Evolutionary conservation across 1,140 invertebrate species (phyloP), one percentile per base, ranked within the genome.

Genomic region (Drosophila equinoxialis): DNA sequence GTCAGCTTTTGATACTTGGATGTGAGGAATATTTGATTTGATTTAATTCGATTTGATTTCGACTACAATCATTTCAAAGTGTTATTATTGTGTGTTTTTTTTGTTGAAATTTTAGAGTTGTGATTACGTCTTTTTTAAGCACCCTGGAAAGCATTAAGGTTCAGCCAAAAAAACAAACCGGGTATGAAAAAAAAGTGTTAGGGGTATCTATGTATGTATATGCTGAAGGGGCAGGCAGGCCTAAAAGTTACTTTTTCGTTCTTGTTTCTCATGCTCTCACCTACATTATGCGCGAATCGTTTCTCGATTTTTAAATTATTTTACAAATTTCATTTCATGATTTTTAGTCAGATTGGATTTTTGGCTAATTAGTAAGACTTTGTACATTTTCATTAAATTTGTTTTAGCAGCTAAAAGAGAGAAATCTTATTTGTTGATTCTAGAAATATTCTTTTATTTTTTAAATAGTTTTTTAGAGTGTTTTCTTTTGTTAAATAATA

Each of bases 1-100:
- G 84, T 81, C 72, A 74, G 71, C 70, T 90, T 82, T 81, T 85
- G 81, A 90, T 89, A 89, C 81, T 90, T 90, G 85, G 81, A 83
- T 81, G 42, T 68, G 81, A 81, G 81, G 72, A 85, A 62, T 48
- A 20, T 48, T 51, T 17, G 45, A 48, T 17, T 20, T 10, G 26
- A 39, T 39, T 39, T 6, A 26, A 41, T 14, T 20, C 2, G 23
- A 6, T 48, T 57, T 35, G 5, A 1, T 17, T 61, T 57, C 26
- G 7, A 14, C 45, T 66, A 55, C 59, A 71, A 75, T 37, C 10
- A 42, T 60, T 65, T 55, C 45, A 3, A 51, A 51, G 35, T 20
- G 41, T 62, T 62, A n/a, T 30, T 13, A 20, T 62, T 10, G 17
- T 62, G 39, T 61, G 13, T 30, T 2, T 23, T 23, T 68, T 30